Percentiles rank a stretch among this genome's conserved stretches.
Conservation (phyloP, 1,140 invertebrate species). For the Triops longicaudatus region DNA sequence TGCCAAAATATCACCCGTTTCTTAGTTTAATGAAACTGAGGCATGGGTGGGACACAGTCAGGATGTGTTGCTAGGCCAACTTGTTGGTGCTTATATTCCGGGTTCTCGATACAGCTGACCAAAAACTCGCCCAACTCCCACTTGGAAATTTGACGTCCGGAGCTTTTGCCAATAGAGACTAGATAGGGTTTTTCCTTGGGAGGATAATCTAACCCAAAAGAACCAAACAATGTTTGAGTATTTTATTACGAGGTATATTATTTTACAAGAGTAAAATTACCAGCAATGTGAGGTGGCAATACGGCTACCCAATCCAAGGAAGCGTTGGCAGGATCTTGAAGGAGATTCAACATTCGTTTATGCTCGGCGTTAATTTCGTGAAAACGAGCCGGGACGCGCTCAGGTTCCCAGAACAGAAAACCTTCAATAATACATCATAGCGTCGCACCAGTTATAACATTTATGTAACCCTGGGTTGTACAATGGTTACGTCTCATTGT, state of each 20-base stretch:
- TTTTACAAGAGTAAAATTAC: conserved; percentile 39
- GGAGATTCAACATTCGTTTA: conserved; percentile 58
- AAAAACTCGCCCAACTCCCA: conserved; percentile 65
- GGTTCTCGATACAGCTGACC: conserved; percentile 54
- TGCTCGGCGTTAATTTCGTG: conserved; percentile 65
- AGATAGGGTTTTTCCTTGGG: conserved; percentile 39
- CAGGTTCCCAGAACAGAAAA: conserved; percentile 61
- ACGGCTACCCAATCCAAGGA: conserved; percentile 64
- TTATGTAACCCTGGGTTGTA: no score
- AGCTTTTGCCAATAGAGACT: conserved; percentile 50
- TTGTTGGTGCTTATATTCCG: conserved; percentile 57
- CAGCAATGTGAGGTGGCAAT: conserved; percentile 70
- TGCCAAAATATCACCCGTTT: neutral
- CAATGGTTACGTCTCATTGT: no score
- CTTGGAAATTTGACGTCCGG: conserved; percentile 60
- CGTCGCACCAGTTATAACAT: no score
- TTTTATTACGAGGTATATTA: neutral
- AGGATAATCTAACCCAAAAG: conserved; percentile 31
- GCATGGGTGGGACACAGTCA: neutral
- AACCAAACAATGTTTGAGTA: conserved; percentile 17
- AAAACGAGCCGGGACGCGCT: conserved; percentile 62
- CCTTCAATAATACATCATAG: conserved; percentile 42
- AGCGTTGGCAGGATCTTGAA: conserved; percentile 49
- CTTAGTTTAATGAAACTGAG: neutral
- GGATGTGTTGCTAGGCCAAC: conserved; percentile 48